A percentile compares a stretch with the other conserved stretches of the same genome.
These are phyloP conservation scores for Aphaenogaster ashmeadi DNA, from an alignment of 1,140 invertebrate genomes.

Conservation along the genomic window DNA sequence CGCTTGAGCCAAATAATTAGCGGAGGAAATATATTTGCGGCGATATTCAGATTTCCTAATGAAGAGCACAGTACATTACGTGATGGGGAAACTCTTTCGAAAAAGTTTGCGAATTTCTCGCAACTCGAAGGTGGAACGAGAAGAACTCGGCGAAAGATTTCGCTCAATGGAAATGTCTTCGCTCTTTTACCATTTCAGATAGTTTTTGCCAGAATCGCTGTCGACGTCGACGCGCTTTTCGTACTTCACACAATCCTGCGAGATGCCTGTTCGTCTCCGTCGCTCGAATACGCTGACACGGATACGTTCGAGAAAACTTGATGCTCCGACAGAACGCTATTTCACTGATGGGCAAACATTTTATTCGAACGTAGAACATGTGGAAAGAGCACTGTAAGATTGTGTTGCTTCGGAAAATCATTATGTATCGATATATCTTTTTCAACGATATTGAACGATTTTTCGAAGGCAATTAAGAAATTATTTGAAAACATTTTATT, in stretches of 20 bases:
- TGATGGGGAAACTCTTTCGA: neutral
- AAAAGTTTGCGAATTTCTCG: constrained; percentile 26
- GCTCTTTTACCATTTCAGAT: constrained; percentile 11
- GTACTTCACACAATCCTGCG: constrained; percentile 26
- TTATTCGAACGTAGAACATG: constrained; percentile 15
- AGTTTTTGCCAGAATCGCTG: constrained; percentile 26
- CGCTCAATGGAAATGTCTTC: neutral
- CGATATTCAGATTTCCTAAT: neutral
- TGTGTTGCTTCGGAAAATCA: neutral
- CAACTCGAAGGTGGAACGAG: neutral
- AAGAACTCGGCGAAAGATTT: constrained; percentile 22
- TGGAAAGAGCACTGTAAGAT: neutral
- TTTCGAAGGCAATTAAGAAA: neutral
- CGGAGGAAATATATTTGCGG: neutral
- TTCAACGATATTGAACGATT: neutral
- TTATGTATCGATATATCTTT: neutral
- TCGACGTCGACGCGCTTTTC: constrained; percentile 14
- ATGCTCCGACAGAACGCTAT: neutral
- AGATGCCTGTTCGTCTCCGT: constrained; percentile 26
- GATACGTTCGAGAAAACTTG: constrained; percentile 27
- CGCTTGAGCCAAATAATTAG: neutral
- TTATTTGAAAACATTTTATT: neutral
- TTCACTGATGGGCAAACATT: constrained; percentile 26
- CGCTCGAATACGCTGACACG: constrained; percentile 1
- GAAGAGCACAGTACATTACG: neutral